A percentile compares a stretch with the other conserved stretches of the same genome.
These are phyloP conservation scores for Lordiphosa mommai DNA, from an alignment of 1,140 invertebrate genomes.

Conservation along the genomic window DNA sequence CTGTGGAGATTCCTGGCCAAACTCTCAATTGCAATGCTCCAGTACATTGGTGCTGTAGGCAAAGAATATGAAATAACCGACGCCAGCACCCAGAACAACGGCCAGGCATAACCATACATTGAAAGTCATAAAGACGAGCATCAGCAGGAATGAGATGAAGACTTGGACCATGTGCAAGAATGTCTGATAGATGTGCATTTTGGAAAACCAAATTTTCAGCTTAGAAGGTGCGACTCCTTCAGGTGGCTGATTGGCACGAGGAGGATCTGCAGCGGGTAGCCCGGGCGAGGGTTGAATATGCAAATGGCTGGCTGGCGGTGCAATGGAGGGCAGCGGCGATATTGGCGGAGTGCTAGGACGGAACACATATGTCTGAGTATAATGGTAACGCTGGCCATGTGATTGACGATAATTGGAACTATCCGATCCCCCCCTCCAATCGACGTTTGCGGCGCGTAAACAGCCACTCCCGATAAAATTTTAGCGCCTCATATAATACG, in stretches of 20 bases:
- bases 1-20: not conserved
- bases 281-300: not conserved
- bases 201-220: not conserved
- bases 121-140: conserved; percentile 99
- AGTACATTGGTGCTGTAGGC: conserved; percentile 13
- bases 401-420: not conserved
- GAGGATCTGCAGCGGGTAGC: not conserved
- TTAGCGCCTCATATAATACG: conserved; percentile 50
- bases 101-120: conserved; percentile 86
- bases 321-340: not conserved
- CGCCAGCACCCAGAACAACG: conserved; percentile 91
- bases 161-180: conserved; percentile 94
- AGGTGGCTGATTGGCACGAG: not conserved
- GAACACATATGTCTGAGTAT: conserved; percentile 3
- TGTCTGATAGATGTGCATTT: conserved; percentile 89
- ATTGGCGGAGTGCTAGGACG: not conserved
- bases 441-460: conserved; percentile 7
- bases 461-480: conserved; percentile 46
- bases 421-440: conserved; percentile 15
- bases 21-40: conserved; percentile 55
- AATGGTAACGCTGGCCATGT: not conserved
- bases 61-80: conserved; percentile 95
- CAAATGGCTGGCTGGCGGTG: not conserved
- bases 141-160: conserved; percentile 93
- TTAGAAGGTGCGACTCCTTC: not conserved